A percentile compares a stretch with the other conserved stretches of the same genome.
Evolutionary conservation across 1,140 invertebrate species (phyloP).

Genomic region (Episyrphus balteatus): DNA sequence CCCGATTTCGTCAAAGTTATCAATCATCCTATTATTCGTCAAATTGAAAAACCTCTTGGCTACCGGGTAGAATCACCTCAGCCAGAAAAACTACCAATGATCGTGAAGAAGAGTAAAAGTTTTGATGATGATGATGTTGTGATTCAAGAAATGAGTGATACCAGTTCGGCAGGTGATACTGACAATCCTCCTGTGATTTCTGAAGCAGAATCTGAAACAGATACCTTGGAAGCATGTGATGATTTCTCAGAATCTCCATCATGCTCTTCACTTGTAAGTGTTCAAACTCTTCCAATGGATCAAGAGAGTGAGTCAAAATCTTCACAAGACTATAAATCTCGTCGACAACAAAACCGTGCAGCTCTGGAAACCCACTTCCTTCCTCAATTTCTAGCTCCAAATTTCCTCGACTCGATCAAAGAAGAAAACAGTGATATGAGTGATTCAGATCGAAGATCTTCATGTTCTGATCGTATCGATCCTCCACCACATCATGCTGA

Average conservation of each 20-base stretch:
- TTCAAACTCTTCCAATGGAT: conserved; percentile 1
- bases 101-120: conserved; percentile 23
- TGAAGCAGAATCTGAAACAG: conserved; percentile 36
- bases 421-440: conserved; percentile 47
- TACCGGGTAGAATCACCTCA: no score
- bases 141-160: conserved; percentile 31
- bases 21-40: no score
- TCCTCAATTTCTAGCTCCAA: conserved; percentile 42
- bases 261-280: not conserved
- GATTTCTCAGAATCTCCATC: no score
- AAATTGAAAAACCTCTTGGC: no score
- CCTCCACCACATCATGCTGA: conserved; percentile 4
- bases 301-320: conserved; percentile 1
- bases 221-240: conserved; percentile 6
- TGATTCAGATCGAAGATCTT: conserved; percentile 25
- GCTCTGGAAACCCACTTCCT: conserved; percentile 43
- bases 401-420: conserved; percentile 49
- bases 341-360: conserved; percentile 38
- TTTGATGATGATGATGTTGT: conserved; percentile 29
- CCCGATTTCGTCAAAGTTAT: no score
- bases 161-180: not conserved
- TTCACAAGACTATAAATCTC: conserved; percentile 10
- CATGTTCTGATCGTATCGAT: conserved; percentile 2
- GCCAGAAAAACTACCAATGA: no score
- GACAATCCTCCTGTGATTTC: conserved; percentile 27